These are phyloP conservation scores for Pachymerium ferrugineum DNA, from an alignment of 2,888 invertebrate species.

Conservation along the genomic window DNA sequence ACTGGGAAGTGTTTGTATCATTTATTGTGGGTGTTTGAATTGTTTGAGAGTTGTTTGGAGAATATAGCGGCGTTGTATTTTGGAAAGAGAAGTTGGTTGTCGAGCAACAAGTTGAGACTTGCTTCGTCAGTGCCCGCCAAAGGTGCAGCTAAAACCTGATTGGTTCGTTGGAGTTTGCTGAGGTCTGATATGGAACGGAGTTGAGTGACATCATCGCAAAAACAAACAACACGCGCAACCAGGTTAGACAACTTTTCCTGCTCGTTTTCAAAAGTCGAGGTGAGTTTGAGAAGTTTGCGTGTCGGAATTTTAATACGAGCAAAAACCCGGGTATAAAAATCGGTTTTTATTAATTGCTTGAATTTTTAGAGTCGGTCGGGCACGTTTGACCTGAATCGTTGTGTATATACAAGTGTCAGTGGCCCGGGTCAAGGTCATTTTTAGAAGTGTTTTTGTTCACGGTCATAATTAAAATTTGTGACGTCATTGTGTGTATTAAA, in stretches of 20 bases:
- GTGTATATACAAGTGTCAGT: background rate
- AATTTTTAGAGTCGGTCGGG: no score
- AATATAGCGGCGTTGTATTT: no score
- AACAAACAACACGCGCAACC: conserved; percentile 7
- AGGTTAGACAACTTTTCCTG: background rate
- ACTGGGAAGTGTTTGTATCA: no score
- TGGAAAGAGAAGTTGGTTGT: background rate
- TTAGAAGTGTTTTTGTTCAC: no score
- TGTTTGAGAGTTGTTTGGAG: no score
- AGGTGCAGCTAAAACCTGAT: background rate
- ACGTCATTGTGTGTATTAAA: no score
- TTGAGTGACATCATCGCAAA: background rate
- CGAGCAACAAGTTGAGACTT: conserved; percentile 1
- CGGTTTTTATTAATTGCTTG: no score
- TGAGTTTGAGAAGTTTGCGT: no score
- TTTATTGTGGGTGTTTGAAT: no score
- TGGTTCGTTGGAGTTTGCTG: background rate
- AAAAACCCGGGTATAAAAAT: no score
- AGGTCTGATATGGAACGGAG: background rate
- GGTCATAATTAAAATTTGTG: no score
- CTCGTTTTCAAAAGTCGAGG: background rate
- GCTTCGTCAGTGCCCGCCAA: conserved; percentile 4
- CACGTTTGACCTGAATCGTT: conserved; percentile 7
- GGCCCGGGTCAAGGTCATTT: background rate
- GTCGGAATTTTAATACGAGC: no score